phyloP scores from a whole-genome alignment of 2,113 vertebrate genomes.

The Prietella phreatophila region DNA sequence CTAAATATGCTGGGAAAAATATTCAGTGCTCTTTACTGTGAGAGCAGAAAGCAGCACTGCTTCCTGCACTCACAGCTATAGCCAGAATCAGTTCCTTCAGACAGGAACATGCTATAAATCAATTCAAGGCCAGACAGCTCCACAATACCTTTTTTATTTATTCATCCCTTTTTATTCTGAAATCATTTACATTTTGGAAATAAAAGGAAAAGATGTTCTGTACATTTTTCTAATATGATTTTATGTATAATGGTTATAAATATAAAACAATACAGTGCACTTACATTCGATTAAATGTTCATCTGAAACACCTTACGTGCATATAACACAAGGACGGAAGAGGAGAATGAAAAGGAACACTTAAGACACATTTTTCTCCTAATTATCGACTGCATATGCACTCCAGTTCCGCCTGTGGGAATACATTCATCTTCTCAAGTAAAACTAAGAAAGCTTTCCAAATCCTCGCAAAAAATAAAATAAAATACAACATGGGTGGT shows the following conservation, averaged over 20 bases:
- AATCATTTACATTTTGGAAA: no score
- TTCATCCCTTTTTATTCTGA: neutral
- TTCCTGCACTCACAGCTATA: neutral
- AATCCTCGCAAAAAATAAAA: neutral
- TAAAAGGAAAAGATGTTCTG: neutral
- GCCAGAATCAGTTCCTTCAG: neutral
- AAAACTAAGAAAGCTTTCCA: conserved; percentile 26
- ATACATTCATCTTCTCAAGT: conserved; percentile 30
- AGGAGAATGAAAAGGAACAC: conserved; percentile 13
- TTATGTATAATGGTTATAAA: neutral
- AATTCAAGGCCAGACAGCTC: neutral
- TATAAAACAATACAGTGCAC: neutral
- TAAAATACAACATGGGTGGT: neutral
- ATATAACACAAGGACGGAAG: neutral
- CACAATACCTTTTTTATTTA: neutral
- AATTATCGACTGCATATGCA: conserved; percentile 29
- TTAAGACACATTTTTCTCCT: conserved; percentile 28
- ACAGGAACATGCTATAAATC: neutral
- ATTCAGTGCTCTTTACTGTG: neutral
- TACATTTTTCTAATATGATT: neutral
- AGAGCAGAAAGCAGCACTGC: neutral
- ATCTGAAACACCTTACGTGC: neutral
- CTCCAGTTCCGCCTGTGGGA: conserved; percentile 14
- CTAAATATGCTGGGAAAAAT: neutral
- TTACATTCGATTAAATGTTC: conserved; percentile 4